Base-by-base conservation (phyloP, 2,113 vertebrate genomes). In the Heliornis fulica region DNA sequence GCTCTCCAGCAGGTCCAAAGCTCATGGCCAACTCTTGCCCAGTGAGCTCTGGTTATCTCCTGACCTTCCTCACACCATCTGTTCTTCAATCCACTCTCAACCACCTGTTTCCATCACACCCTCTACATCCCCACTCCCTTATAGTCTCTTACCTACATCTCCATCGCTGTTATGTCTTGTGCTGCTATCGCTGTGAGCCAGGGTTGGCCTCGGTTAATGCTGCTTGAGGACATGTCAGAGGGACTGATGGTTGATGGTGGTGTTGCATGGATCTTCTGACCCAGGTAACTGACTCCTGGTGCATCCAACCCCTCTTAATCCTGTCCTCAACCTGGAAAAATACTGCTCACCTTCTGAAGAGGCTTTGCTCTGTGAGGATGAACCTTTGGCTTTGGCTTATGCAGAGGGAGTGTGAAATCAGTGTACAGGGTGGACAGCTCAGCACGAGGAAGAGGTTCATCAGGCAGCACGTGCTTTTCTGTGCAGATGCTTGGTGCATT, bases 91-190 rank as follows among this genome's bases (percentile, higher is more conserved):
- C 7, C 22, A 61, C 61, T 36, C 53, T 61, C 10, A 32, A 5
- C 20, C 43, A 9, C 36, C 15, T 18, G 1, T 54, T 72, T 34
- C 85, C 41, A 54, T 70, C 76, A 77, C 53, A 90, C 7, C 36
- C 51, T 6, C 61, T 4, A 9, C 0, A 0, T 36, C 56, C 29
- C 38, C 41, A n/a, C 45, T 76, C 43, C 21, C 12, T 36, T 34
- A 7, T 2, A 45, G 19, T 4, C 36, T 43, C 36, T 36, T 51
- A 10, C n/a, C 19, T 11, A 2, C 41, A 31, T 43, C 46, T 15
- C 34, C 28, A 13, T 54, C 64, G 45, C 48, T 65, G 19, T 28
- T 53, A 45, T 0, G 0, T 5, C 36, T 22, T 40, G 69, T 36
- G 4, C 26, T 50, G 74, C 59, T 83, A 14, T 36, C 6, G 4